Percentiles rank a stretch among this genome's conserved stretches.
Evolutionary conservation across 2,888 invertebrate genomes (phyloP).

Genomic region (Scrobipalpa costella): DNA sequence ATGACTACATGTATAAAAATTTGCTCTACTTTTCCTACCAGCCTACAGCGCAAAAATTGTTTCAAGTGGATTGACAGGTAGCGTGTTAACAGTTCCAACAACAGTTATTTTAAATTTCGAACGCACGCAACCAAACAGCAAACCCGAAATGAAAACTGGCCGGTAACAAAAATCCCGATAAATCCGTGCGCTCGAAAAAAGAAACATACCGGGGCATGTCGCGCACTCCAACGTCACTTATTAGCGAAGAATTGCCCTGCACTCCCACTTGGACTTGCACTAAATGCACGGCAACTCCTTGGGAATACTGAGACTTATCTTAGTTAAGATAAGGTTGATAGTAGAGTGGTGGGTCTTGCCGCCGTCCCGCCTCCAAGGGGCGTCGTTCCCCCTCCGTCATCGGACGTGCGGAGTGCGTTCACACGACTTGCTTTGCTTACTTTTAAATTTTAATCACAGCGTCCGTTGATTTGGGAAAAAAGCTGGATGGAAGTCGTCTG

Average conservation of each 20-base stretch:
- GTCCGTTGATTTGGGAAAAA: conserved; percentile 70
- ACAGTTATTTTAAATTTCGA: conserved; percentile 11
- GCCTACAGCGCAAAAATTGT: background rate
- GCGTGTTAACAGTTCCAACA: conserved; percentile 15
- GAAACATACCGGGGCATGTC: conserved; percentile 51
- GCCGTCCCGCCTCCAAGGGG: conserved; percentile 75
- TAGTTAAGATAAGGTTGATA: conserved; percentile 38
- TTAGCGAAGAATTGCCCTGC: conserved; percentile 67
- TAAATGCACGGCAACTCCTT: conserved; percentile 53
- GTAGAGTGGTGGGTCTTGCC: conserved; percentile 34
- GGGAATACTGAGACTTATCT: conserved; percentile 38
- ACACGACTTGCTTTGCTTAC: conserved; percentile 65
- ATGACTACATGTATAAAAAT: too few relatives aligned
- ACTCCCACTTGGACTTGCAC: conserved; percentile 66
- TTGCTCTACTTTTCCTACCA: too few relatives aligned
- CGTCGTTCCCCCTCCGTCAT: conserved; percentile 69
- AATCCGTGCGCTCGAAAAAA: conserved; percentile 46
- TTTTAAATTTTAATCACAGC: conserved; percentile 79
- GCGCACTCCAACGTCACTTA: conserved; percentile 64
- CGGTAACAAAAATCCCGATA: conserved; percentile 17
- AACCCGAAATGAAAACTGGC: conserved; percentile 15
- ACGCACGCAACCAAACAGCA: conserved; percentile 8
- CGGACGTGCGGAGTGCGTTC: conserved; percentile 67
- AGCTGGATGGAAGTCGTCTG: conserved; percentile 47
- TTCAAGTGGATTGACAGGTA: conserved; percentile 4